Conservation (phyloP, 1,140 invertebrate genomes). For the Ruditapes philippinarum region DNA sequence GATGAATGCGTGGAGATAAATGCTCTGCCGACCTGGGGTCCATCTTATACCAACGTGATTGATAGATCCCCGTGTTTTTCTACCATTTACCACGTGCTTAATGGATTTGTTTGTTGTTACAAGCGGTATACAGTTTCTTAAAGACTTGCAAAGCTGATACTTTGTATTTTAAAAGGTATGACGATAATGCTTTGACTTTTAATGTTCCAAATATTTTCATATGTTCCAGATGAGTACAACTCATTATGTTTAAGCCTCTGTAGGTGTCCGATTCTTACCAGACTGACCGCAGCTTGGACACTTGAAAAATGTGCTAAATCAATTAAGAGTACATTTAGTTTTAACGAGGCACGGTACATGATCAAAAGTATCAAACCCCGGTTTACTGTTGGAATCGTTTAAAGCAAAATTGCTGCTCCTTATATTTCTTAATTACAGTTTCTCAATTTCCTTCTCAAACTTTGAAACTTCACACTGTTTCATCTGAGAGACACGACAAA, state of each 20-base stretch:
- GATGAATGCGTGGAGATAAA: slow-evolving; percentile 36
- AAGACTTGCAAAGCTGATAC: not conserved
- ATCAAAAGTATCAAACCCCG: slow-evolving; percentile 4
- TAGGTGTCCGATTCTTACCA: not conserved
- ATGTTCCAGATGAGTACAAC: slow-evolving; percentile 24
- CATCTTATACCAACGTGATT: slow-evolving; percentile 6
- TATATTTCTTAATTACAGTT: too few relatives aligned
- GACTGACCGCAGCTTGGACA: not conserved
- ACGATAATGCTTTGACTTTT: slow-evolving; percentile 31
- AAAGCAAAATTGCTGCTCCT: not conserved
- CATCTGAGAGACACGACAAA: too few relatives aligned
- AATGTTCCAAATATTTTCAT: slow-evolving; percentile 29
- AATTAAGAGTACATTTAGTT: not conserved
- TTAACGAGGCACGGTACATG: not conserved
- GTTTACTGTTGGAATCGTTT: not conserved
- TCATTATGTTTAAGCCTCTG: not conserved
- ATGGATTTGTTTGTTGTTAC: slow-evolving; percentile 21
- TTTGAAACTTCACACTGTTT: too few relatives aligned
- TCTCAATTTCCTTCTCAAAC: too few relatives aligned
- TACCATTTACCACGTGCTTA: slow-evolving; percentile 6
- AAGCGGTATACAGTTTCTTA: slow-evolving; percentile 11
- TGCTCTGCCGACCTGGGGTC: slow-evolving; percentile 9
- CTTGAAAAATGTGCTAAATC: slow-evolving; percentile 27
- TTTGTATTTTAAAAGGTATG: slow-evolving; percentile 7
- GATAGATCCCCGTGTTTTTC: slow-evolving; percentile 13